A percentile compares a stretch with the other conserved stretches of the same genome.
These are phyloP conservation scores for Tragelaphus imberbis DNA, from an alignment of 2,113 vertebrate genomes.

Conservation along the genomic window DNA sequence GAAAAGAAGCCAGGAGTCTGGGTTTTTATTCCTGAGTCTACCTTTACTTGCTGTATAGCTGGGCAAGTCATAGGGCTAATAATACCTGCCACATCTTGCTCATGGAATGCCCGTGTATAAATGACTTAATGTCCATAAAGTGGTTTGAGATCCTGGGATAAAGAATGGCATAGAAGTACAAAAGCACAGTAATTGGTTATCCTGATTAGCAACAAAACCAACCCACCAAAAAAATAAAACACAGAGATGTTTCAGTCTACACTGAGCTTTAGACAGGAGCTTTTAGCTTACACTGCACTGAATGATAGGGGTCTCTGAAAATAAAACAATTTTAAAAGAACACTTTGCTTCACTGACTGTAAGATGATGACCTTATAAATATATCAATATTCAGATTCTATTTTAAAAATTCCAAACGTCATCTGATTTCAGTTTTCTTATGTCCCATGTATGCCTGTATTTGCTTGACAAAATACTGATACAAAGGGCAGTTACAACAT, in stretches of 20 bases:
- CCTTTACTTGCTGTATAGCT: constrained; percentile 47
- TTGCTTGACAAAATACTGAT: constrained; percentile 15
- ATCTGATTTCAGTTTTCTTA: constrained; percentile 17
- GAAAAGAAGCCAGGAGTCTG: constrained; percentile 46
- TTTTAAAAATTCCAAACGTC: constrained; percentile 5
- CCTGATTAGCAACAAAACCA: constrained; percentile 33
- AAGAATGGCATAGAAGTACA: constrained; percentile 65
- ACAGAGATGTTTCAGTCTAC: not conserved
- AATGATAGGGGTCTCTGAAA: not conserved
- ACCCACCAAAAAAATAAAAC: not conserved
- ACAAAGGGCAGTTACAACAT: not conserved
- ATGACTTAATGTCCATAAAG: constrained; percentile 65
- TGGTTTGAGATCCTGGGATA: constrained; percentile 65
- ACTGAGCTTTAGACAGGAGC: not conserved
- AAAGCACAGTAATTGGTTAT: constrained; percentile 53
- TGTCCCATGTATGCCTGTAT: not conserved
- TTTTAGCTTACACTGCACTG: not conserved
- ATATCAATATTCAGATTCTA: not conserved
- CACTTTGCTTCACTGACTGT: not conserved
- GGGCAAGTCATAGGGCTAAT: constrained; percentile 60
- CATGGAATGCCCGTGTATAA: constrained; percentile 61
- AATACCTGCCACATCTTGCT: constrained; percentile 65
- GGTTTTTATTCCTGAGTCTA: constrained; percentile 56
- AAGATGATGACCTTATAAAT: not conserved
- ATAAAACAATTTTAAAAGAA: not conserved